Conservation (phyloP, 2,113 vertebrate genomes). For the Merops nubicus region DNA sequence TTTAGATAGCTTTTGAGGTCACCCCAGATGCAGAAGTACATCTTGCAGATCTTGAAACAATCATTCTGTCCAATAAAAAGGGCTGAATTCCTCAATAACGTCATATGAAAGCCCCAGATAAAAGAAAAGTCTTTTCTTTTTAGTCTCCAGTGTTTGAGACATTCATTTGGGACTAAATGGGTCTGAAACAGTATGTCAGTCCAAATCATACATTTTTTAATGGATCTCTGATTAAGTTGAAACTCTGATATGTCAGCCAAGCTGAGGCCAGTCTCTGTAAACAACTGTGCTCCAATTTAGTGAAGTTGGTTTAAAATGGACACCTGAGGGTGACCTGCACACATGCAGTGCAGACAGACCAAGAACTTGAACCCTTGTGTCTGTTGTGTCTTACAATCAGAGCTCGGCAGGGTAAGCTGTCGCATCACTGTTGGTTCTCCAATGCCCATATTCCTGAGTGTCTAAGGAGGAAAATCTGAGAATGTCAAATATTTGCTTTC, state of each 20-base stretch:
- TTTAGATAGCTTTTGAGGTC: neutral
- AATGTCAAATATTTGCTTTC: neutral
- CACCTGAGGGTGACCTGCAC: neutral
- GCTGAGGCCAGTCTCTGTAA: neutral
- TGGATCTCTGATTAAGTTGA: neutral
- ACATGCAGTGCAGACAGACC: neutral
- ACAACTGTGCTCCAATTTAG: neutral
- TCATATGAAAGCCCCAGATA: neutral
- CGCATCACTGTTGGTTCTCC: neutral
- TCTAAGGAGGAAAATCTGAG: neutral
- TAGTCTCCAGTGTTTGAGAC: neutral
- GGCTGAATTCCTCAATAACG: neutral
- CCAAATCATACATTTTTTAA: neutral
- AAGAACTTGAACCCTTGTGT: neutral
- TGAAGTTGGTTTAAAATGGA: neutral
- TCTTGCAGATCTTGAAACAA: neutral
- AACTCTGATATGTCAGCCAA: neutral
- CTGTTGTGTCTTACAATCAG: neutral
- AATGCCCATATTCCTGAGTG: neutral
- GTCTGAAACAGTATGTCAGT: neutral
- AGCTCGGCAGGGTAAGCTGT: neutral
- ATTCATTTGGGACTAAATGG: neutral
- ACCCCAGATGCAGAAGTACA: neutral
- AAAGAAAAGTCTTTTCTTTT: neutral
- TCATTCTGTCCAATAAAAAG: neutral